Conservation (phyloP, 2,113 vertebrate species). For the Pachycephala philippinensis region DNA sequence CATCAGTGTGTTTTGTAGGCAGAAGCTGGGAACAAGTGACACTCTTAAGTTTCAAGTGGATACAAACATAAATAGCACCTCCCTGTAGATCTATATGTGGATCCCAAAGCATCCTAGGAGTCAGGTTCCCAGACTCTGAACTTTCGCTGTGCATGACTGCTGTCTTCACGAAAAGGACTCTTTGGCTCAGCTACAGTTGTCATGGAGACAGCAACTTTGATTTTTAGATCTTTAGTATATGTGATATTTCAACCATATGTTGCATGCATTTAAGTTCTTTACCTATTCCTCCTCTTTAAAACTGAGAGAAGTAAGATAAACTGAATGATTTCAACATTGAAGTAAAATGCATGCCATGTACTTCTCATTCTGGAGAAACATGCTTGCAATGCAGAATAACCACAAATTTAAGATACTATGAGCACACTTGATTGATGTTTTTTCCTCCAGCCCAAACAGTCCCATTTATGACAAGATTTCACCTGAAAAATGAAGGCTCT, state of each 20-base stretch:
- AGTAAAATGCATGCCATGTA: background rate
- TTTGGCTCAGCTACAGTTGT: constrained; percentile 38
- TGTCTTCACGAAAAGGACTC: constrained; percentile 23
- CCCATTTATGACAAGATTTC: background rate
- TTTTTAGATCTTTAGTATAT: constrained; percentile 38
- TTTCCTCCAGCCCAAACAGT: background rate
- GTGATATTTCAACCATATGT: constrained; percentile 59
- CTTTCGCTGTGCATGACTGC: constrained; percentile 11
- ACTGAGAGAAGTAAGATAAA: background rate
- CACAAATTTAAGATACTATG: background rate
- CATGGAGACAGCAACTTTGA: constrained; percentile 49
- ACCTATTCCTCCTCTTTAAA: background rate
- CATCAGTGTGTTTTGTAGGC: background rate
- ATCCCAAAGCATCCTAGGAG: constrained; percentile 12
- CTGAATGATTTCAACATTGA: background rate
- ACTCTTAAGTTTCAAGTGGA: background rate
- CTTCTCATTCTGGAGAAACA: background rate
- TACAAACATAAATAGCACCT: constrained; percentile 50
- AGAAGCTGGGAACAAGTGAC: constrained; percentile 6
- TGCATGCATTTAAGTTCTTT: background rate
- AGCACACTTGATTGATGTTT: background rate
- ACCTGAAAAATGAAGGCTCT: background rate
- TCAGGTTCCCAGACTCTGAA: constrained; percentile 45
- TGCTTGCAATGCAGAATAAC: background rate
- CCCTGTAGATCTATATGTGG: constrained; percentile 31